Evolutionary conservation across 2,113 vertebrate species (phyloP).

Genomic region (Corydoras sp.): DNA sequence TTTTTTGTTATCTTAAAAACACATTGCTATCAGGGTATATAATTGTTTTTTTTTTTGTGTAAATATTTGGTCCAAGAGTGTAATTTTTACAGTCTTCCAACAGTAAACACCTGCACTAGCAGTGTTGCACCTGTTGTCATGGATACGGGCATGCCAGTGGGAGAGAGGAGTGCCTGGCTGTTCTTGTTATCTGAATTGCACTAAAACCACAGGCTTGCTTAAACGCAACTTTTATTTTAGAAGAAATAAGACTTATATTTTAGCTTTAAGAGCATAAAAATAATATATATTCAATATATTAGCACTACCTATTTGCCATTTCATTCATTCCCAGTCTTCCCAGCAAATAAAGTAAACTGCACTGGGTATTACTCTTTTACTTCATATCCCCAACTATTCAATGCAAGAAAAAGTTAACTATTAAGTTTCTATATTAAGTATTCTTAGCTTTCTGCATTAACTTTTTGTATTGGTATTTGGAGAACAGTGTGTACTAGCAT

Average conservation of each 20-base stretch:
- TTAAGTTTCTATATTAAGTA: not conserved
- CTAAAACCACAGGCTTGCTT: not conserved
- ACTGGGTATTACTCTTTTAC: not conserved
- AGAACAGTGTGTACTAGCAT: constrained; percentile 25
- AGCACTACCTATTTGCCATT: not conserved
- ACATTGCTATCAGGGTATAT: too few species aligned
- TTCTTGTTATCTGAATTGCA: not conserved
- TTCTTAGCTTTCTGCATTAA: not conserved
- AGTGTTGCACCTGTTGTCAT: not conserved
- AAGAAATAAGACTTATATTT: not conserved
- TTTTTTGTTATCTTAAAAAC: too few species aligned
- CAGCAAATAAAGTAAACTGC: not conserved
- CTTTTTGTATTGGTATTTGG: constrained; percentile 14
- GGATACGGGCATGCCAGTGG: not conserved
- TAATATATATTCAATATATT: not conserved
- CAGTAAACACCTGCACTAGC: not conserved
- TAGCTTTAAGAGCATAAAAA: not conserved
- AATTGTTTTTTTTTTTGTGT: too few species aligned
- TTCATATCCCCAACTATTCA: not conserved
- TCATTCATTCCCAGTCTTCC: not conserved
- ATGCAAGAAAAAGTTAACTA: not conserved
- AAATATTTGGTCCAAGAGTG: too few species aligned
- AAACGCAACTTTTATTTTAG: constrained; percentile 5
- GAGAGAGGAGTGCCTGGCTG: not conserved
- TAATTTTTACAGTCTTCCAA: not conserved